Percentiles rank a stretch among this genome's conserved stretches.
Conservation (phyloP, 2,113 vertebrate genomes). For the Pithys albifrons region DNA sequence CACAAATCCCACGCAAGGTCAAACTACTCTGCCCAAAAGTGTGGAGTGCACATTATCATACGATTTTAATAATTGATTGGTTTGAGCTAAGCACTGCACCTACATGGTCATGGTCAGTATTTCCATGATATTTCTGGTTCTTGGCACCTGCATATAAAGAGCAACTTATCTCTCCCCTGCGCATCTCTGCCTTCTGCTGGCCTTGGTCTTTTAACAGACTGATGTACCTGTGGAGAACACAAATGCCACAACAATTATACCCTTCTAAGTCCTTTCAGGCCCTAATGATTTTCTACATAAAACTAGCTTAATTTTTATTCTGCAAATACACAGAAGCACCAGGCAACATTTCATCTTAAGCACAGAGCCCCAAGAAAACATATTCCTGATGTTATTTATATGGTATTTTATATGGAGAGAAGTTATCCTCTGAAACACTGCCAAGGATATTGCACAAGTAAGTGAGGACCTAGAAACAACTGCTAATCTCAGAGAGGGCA, state of each 20-base stretch:
- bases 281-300: background rate
- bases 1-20: background rate
- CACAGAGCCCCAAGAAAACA: background rate
- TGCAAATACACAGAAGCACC: background rate
- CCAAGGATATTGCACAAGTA: constrained; percentile 3
- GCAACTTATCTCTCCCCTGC: background rate
- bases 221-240: background rate
- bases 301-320: background rate
- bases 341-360: background rate
- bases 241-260: background rate
- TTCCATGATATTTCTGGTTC: background rate
- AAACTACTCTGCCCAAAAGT: background rate
- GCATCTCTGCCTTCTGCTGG: background rate
- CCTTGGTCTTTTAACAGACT: background rate
- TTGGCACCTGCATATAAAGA: background rate
- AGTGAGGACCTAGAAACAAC: background rate
- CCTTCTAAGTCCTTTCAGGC: background rate
- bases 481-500: background rate
- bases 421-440: background rate
- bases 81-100: background rate
- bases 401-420: background rate
- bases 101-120: background rate
- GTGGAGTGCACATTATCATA: background rate
- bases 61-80: background rate
- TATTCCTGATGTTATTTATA: background rate